These are phyloP conservation scores for Equus przewalskii DNA, from an alignment of 2,113 vertebrate genomes.

Conservation along the genomic window DNA sequence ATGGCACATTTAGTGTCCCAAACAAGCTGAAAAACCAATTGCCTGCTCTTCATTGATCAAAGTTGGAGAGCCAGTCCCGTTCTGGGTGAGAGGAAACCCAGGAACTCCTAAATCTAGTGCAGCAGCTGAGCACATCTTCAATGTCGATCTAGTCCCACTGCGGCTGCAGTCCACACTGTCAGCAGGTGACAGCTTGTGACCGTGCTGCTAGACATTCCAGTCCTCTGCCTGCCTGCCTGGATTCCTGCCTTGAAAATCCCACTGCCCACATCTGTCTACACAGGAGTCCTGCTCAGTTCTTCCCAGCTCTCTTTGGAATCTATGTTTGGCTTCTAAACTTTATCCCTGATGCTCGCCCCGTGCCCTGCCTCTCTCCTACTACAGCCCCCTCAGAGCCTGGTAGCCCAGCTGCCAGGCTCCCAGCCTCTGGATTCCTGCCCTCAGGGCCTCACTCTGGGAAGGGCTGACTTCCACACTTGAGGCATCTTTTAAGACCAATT, in stretches of 20 bases:
- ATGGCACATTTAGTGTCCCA: neutral
- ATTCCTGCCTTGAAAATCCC: neutral
- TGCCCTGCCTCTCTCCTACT: neutral
- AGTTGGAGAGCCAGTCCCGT: neutral
- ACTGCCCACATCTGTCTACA: neutral
- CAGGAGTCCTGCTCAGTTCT: neutral
- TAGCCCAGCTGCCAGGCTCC: neutral
- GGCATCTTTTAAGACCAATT: neutral
- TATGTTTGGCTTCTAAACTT: neutral
- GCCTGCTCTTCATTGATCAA: neutral
- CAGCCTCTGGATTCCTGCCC: neutral
- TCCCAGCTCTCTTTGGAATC: neutral
- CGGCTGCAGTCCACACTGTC: neutral
- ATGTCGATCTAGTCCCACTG: accelerated
- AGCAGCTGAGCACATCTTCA: accelerated
- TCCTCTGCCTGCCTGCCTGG: neutral
- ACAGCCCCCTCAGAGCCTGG: neutral
- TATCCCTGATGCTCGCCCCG: neutral
- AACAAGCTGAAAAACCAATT: neutral
- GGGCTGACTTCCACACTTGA: neutral
- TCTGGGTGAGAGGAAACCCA: neutral
- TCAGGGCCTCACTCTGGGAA: neutral
- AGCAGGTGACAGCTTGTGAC: too few relatives aligned
- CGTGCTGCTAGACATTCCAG: accelerated
- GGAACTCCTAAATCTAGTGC: neutral